Base-by-base conservation (phyloP, 1,140 invertebrate species). In the Gonatopus flavifemur region DNA sequence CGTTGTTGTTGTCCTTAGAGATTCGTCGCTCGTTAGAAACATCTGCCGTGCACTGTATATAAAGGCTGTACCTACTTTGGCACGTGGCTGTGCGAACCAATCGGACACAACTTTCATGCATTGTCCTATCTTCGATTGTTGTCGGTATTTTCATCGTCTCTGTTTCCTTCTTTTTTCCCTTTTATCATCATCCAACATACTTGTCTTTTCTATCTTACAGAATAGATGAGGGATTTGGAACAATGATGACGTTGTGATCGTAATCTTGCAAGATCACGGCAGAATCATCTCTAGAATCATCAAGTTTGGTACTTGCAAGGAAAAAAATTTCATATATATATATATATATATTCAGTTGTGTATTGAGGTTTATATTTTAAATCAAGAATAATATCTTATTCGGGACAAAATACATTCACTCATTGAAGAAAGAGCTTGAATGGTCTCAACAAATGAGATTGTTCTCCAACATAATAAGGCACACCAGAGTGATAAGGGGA, bases 21-120 rank as follows among this genome's bases (percentile, higher is more conserved):
- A 48, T 39, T 52, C 41, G 24, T 55, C 39, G 66, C 62, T 72
- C 67, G 61, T 70, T 72, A 55, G 59, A 54, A 76, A 74, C 75
- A 76, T 76, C 74, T 77, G 75, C 67, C 69, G 59, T 62, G 28
- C 33, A 59, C 70, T 62, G 62, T 62, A 66, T 66, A 62, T 66
- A 51, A 28, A 25, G 35, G 30, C 25, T 28, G 32, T 33, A 31
- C 42, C 12, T 39, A 22, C 28, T 32, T 22, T 54, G 68, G 62
- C 70, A 64, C 70, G 71, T 70, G 66, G 70, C 66, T 46, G 48
- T n/a, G 37, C 46, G 50, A 62, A 57, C 66, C 61, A 69, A 71
- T 69, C 64, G 55, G 58, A 49, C 31, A n/a, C 53, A 42, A 62
- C 55, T 57, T 42, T 53, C 50, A 25, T 24, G 30, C 30, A 61